Percentiles rank a stretch among this genome's conserved stretches.
Conservation (phyloP, 1,140 invertebrate genomes). For the Euura lappo region DNA sequence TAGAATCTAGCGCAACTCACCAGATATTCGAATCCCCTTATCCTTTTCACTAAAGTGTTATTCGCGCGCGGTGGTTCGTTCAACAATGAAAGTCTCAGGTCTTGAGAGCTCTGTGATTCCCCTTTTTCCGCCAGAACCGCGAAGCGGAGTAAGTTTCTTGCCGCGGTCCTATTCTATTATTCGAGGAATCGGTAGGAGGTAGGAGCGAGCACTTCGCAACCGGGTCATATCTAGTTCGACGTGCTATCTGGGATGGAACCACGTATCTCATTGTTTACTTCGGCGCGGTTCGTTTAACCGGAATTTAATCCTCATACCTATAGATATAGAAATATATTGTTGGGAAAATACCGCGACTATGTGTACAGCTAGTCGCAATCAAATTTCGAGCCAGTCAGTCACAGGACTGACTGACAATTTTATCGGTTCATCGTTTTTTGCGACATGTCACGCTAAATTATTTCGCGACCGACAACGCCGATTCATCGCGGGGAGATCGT, state of each 20-base stretch:
- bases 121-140: too few relatives aligned
- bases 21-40: too few relatives aligned
- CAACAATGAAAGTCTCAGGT: background rate
- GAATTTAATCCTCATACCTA: background rate
- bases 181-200: background rate
- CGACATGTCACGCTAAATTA: background rate
- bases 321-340: too few relatives aligned
- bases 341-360: too few relatives aligned
- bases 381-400: too few relatives aligned
- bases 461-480: background rate
- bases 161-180: background rate
- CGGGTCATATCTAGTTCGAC: conserved; percentile 4
- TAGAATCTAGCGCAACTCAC: too few relatives aligned
- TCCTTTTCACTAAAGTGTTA: background rate
- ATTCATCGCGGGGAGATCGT: background rate
- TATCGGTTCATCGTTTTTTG: background rate
- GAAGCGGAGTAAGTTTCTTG: background rate
- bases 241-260: background rate
- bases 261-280: background rate
- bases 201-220: background rate
- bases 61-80: background rate
- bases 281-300: background rate
- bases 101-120: background rate
- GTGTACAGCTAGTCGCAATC: too few relatives aligned
- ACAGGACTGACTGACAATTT: background rate